Base-by-base conservation (phyloP, 1,140 invertebrate species). In the Drosophila athabasca region DNA sequence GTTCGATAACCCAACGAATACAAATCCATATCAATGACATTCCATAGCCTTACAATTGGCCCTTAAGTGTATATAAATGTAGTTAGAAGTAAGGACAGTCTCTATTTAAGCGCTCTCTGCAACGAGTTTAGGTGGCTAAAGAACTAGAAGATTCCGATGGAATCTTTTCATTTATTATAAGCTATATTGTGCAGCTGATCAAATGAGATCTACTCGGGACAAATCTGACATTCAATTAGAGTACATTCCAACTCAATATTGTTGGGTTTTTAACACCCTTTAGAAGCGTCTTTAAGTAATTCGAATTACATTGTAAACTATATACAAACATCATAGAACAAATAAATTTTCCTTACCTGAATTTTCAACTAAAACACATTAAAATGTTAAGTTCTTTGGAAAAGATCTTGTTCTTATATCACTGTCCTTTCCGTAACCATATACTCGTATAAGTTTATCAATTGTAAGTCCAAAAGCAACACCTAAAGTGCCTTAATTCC, bases 1-100 rank as follows among this genome's bases (percentile, higher is more conserved):
- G 82, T 87, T 85, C 60, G 69, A 81, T 48, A 82, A 90, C 85
- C 87, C 87, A 90, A 90, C 85, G 87, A 90, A 90, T 90, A 90
- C 87, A 58, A 89, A 90, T 90, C 87, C 87, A 90, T 90, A 90
- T 90, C 87, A 90, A 90, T 88, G 76, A 90, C 85, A 90, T 90
- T 90, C 87, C 76, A 67, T 69, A 84, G 51, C 29, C 69, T 74
- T 62, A 71, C 17, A 62, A 58, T 51, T 15, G 35, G 59, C 49
- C 57, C 44, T 48, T 69, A 58, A 65, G 43, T 88, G 83, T 85
- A 85, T 24, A 81, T 74, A 73, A 6, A 6, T 57, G 39, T 44
- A 19, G 6, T 5, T 57, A 26, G 29, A 35, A 7, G 29, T 46
- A 15, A 7, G 6, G 44, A 64, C 35, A n/a, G 39, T 13, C 62